phyloP scores from a whole-genome alignment of 2,888 invertebrate species.

The Callyntrura guangdongensis region DNA sequence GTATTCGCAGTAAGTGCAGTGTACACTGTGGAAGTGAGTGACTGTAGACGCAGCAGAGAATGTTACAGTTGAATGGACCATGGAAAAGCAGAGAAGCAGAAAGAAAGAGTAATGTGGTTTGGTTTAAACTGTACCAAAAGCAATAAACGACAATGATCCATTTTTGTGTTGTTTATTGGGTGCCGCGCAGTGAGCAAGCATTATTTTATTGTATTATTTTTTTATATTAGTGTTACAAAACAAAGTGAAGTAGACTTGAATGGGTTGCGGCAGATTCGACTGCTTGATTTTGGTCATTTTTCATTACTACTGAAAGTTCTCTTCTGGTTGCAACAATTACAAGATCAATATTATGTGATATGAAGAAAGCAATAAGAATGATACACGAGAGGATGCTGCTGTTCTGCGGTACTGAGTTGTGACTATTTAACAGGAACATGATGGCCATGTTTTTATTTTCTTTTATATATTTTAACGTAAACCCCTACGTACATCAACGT shows the following conservation, averaged over 20 bases:
- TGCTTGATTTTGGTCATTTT: constrained; percentile 60
- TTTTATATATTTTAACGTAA: not conserved
- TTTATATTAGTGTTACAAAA: constrained; percentile 44
- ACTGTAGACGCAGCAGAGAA: not conserved
- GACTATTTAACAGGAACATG: constrained; percentile 38
- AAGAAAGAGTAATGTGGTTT: constrained; percentile 32
- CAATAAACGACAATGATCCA: constrained; percentile 60
- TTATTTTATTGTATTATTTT: constrained; percentile 52
- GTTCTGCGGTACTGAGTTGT: no score
- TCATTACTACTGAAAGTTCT: constrained; percentile 65
- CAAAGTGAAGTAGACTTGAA: constrained; percentile 27
- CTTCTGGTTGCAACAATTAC: constrained; percentile 46
- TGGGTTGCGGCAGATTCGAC: constrained; percentile 63
- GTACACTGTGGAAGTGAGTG: not conserved
- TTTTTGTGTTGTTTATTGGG: constrained; percentile 63
- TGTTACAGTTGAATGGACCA: constrained; percentile 28
- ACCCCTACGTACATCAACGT: constrained; percentile 20
- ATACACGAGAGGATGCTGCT: constrained; percentile 42
- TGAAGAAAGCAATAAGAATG: constrained; percentile 36
- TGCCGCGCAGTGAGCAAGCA: constrained; percentile 69
- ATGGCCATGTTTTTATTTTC: constrained; percentile 32
- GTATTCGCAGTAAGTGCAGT: not conserved
- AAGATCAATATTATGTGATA: constrained; percentile 62
- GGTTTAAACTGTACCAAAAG: constrained; percentile 51
- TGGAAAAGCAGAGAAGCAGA: constrained; percentile 13